phyloP scores from a whole-genome alignment of 2,888 invertebrate genomes.

The Netelia fuscicornis region DNA sequence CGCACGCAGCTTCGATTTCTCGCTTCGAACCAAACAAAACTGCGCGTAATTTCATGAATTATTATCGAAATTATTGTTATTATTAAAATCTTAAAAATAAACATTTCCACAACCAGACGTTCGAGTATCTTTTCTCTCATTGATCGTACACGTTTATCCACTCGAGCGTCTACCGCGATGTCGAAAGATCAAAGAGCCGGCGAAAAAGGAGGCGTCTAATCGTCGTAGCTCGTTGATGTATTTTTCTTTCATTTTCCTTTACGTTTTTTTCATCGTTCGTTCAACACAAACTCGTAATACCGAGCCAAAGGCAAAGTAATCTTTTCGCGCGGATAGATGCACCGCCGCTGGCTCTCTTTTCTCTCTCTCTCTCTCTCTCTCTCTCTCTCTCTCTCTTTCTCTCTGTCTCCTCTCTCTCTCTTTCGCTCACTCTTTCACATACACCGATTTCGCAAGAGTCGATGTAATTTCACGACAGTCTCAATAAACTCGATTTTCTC shows the following conservation, averaged over 20 bases:
- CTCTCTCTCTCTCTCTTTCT: neutral
- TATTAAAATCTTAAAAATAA: no score
- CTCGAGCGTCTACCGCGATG: neutral
- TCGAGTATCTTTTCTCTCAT: slow-evolving; percentile 2
- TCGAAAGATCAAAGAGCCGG: slow-evolving; percentile 31
- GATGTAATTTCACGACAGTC: neutral
- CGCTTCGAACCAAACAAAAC: no score
- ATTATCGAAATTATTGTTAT: no score
- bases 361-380: neutral
- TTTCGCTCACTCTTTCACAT: neutral
- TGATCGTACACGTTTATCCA: slow-evolving; percentile 30
- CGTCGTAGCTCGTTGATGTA: neutral
- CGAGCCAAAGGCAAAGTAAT: slow-evolving; percentile 28
- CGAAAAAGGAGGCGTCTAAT: slow-evolving; percentile 30
- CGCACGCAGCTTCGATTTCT: slow-evolving; percentile 69
- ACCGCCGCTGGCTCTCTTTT: slow-evolving; percentile 17
- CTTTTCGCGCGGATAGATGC: slow-evolving; percentile 31
- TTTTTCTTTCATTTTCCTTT: slow-evolving; percentile 10
- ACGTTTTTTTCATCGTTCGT: neutral
- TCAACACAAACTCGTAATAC: slow-evolving; percentile 1
- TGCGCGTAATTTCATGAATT: no score
- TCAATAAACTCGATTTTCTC: slow-evolving; percentile 29
- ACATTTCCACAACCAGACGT: no score
- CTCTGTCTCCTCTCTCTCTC: no score
- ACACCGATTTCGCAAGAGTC: no score